phyloP scores from a whole-genome alignment of 2,797 vertebrate genomes.

The Dendrocincla fuliginosa region DNA sequence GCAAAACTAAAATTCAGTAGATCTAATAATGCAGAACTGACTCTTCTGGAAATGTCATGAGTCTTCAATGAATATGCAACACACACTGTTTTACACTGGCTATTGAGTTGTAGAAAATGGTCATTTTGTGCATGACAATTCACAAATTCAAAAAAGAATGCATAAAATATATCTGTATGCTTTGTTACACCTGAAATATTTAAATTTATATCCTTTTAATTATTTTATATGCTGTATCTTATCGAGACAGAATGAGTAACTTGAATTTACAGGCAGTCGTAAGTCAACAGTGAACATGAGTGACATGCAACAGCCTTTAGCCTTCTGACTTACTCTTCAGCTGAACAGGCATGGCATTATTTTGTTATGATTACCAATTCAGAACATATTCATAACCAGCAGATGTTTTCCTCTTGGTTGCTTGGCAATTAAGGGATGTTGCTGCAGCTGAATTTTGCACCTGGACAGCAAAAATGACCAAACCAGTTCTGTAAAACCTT shows the following conservation, averaged over 20 bases:
- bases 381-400: constrained; percentile 43
- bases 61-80: not conserved
- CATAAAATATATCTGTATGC: not conserved
- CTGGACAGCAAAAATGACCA: constrained; percentile 31
- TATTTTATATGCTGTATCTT: not conserved
- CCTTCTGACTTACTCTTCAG: not conserved
- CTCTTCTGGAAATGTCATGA: not conserved
- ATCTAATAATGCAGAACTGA: not conserved
- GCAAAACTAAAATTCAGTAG: not conserved
- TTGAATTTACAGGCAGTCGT: not conserved
- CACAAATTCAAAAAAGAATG: not conserved
- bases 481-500: not conserved
- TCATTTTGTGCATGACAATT: not conserved
- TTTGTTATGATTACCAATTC: constrained; percentile 59
- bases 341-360: constrained; percentile 33
- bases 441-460: constrained; percentile 60
- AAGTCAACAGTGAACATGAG: not conserved
- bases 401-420: constrained; percentile 59
- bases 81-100: not conserved
- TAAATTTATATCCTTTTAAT: not conserved
- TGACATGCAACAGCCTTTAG: not conserved
- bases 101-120: not conserved
- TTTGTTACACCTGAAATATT: not conserved
- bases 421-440: constrained; percentile 60
- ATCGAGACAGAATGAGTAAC: not conserved